These are phyloP conservation scores for Sanderia malayensis DNA, from an alignment of 30 jellyfish, hydroid and myxozoan species.

Conservation along the genomic window DNA sequence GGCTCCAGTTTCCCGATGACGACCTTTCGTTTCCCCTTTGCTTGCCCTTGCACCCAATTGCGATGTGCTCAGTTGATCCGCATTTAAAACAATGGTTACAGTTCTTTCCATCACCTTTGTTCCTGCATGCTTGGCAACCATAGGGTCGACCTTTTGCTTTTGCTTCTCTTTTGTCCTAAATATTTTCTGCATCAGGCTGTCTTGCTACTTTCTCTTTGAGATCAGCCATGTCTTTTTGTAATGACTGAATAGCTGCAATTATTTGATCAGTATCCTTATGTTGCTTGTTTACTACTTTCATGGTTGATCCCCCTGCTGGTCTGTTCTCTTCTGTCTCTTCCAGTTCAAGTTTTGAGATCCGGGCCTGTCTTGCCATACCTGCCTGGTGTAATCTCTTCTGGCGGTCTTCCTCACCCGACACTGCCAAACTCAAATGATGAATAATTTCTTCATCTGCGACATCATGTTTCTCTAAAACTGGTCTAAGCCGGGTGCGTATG, in stretches of 20 bases:
- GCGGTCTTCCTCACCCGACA: conserved; percentile 27
- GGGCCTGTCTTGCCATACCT: conserved; percentile 2
- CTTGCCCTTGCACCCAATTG: conserved; percentile 12
- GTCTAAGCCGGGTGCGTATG: conserved; percentile 29
- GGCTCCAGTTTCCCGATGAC: conserved; percentile 33
- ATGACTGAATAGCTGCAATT: conserved; percentile 33
- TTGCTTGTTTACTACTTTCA: conserved; percentile 8
- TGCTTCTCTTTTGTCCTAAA: conserved; percentile 3
- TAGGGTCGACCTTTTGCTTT: background rate
- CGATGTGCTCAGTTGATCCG: conserved; percentile 22
- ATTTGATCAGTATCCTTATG: background rate
- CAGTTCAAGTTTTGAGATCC: background rate
- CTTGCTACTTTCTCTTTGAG: conserved; percentile 12
- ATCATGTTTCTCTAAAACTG: conserved; percentile 13
- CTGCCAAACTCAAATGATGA: conserved; percentile 26
- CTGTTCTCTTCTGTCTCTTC: background rate
- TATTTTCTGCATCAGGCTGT: background rate
- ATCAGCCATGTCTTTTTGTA: conserved; percentile 24
- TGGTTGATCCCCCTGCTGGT: conserved; percentile 9
- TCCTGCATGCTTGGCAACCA: conserved; percentile 23
- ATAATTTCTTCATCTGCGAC: conserved; percentile 37
- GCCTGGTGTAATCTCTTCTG: conserved; percentile 32
- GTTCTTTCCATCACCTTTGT: conserved; percentile 19
- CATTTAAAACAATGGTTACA: conserved; percentile 36
- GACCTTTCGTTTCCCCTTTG: background rate